These are phyloP conservation scores for Lysandra coridon DNA, from an alignment of 2,888 invertebrate genomes.

Conservation along the genomic window DNA sequence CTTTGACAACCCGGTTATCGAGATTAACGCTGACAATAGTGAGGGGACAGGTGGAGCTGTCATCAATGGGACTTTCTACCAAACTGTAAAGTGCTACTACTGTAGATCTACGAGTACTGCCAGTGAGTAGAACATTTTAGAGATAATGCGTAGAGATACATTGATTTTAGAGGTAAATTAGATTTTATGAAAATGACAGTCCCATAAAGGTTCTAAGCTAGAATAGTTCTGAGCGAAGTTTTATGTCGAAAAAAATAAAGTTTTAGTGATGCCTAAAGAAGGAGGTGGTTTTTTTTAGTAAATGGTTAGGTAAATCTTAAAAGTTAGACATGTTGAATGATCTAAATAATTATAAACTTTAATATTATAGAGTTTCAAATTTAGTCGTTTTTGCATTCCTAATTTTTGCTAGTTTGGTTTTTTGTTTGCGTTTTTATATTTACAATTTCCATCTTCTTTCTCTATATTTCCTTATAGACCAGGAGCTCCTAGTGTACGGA, in stretches of 20 bases:
- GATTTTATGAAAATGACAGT: no score
- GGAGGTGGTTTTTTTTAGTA: no score
- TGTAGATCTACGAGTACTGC: conserved; percentile 44
- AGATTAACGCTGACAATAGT: conserved; percentile 32
- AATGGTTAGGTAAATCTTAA: no score
- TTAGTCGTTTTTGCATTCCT: background rate
- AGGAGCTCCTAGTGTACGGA: conserved; percentile 55
- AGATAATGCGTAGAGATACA: no score
- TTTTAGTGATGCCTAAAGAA: no score
- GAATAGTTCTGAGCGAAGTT: no score
- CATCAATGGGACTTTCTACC: conserved; percentile 46
- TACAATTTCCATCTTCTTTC: background rate
- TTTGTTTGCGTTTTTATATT: background rate
- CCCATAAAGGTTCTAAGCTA: no score
- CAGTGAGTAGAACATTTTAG: conserved; percentile 42
- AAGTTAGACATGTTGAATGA: no score
- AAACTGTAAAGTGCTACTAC: conserved; percentile 51
- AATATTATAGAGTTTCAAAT: background rate
- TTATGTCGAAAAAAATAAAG: no score
- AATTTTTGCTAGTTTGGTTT: background rate
- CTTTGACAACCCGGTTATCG: conserved; percentile 23
- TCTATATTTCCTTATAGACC: conserved; percentile 46
- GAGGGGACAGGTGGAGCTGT: conserved; percentile 19
- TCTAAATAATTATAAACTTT: no score
- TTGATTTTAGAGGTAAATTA: no score